A percentile compares a stretch with the other conserved stretches of the same genome.
Conservation (phyloP, 1,140 invertebrate genomes). For the Probaryconus sp. region DNA sequence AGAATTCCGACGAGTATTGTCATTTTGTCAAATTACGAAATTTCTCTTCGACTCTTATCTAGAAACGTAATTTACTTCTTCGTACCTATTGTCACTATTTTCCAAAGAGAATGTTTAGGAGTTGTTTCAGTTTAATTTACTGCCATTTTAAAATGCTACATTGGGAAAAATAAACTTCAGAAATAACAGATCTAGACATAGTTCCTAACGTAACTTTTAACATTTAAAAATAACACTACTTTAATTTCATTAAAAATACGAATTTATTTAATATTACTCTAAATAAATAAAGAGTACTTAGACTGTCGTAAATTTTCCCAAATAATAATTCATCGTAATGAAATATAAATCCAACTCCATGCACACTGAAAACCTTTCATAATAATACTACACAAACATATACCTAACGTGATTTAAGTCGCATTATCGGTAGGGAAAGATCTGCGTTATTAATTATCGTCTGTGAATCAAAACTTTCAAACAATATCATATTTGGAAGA, state of each 20-base stretch:
- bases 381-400: conserved; percentile 2
- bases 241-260: too few relatives aligned
- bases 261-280: background rate
- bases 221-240: too few relatives aligned
- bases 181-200: too few relatives aligned
- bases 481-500: conserved; percentile 41
- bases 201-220: too few relatives aligned
- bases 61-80: conserved; percentile 48
- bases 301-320: too few relatives aligned
- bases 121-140: too few relatives aligned
- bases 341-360: too few relatives aligned
- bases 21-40: conserved; percentile 61
- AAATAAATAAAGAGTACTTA: background rate
- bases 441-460: conserved; percentile 50
- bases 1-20: conserved; percentile 59
- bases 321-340: background rate
- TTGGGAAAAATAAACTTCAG: background rate
- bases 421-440: conserved; percentile 24
- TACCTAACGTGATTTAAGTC: background rate
- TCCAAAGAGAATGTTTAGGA: conserved; percentile 32
- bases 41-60: conserved; percentile 40
- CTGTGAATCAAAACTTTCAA: conserved; percentile 34
- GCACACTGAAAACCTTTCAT: too few relatives aligned
- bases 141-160: too few relatives aligned
- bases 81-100: conserved; percentile 16